These are phyloP conservation scores for Tragelaphus scriptus DNA, from an alignment of 2,113 vertebrate genomes.

Conservation along the genomic window DNA sequence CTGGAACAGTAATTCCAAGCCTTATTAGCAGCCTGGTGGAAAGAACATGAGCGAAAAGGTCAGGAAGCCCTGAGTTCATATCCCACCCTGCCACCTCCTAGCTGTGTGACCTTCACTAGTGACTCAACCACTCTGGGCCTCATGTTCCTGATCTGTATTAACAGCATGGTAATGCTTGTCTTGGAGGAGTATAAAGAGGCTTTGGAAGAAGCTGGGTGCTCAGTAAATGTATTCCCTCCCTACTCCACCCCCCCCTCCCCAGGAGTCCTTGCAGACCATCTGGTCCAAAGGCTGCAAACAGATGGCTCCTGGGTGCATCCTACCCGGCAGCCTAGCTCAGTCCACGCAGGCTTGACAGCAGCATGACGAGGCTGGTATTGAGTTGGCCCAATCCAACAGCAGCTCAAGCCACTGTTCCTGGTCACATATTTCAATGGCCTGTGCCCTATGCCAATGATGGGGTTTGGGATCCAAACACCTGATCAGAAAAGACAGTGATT, in stretches of 20 bases:
- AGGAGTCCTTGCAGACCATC: slow-evolving; percentile 41
- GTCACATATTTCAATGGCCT: not conserved
- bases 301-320: slow-evolving; percentile 20
- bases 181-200: not conserved
- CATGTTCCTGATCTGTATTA: not conserved
- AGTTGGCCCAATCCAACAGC: not conserved
- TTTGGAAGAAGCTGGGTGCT: not conserved
- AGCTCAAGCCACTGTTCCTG: not conserved
- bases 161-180: rapidly evolving
- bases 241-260: not conserved
- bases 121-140: not conserved
- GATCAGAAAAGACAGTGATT: not conserved
- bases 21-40: not conserved
- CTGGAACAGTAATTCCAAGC: rapidly evolving
- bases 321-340: not conserved
- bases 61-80: not conserved
- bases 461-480: not conserved
- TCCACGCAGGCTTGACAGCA: not conserved
- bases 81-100: not conserved
- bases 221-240: not conserved
- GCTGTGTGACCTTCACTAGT: not conserved
- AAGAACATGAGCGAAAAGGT: not conserved
- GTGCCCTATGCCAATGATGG: rapidly evolving
- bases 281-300: slow-evolving; percentile 39
- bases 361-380: rapidly evolving